Base-by-base conservation (phyloP, 2,888 invertebrate genomes). In the Cephus runcator region DNA sequence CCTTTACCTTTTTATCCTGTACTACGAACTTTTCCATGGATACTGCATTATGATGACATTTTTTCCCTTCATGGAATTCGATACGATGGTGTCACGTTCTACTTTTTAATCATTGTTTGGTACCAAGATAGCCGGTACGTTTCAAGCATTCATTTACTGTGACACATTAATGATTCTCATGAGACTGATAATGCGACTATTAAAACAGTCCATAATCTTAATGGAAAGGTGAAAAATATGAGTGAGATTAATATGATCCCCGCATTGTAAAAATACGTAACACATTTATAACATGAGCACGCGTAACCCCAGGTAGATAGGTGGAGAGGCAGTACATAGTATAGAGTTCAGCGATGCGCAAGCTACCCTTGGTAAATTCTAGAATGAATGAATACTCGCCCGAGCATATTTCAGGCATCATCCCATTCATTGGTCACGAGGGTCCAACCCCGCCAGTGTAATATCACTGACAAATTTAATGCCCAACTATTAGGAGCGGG, bases 391-490 rank as follows among this genome's bases (percentile, higher is more conserved):
- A 75, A 40, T 40, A 35, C 71, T 23, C 74, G 30, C 30, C 73
- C 15, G 34, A 83, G 82, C 86, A 86, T 87, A 88, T 88, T 87
- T 82, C 83, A 78, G 82, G 83, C 85, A 83, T 86, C 85, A 82
- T 84, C 75, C 84, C 81, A 85, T 85, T 86, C 85, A 86, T 82
- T 79, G 83, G 74, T 34, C 31, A 36, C 31, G 75, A 78, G 79
- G 77, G 83, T 78, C 78, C 82, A 81, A 86, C 88, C 87, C 84
- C 33, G 34, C 68, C 80, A 79, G 83, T 82, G 87, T 87, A 89
- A 89, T 90, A 90, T 90, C 89, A 89, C 89, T 89, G 90, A 90
- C 90, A 89, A 90, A 90, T 90, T 91, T 89, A 90, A 91, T 91
- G 89, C 87, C 82, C 84, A 85, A 85, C 90, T 91, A 91, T 91